These are phyloP conservation scores for Cheilosia impressa DNA, from an alignment of 2,888 invertebrate species.

Conservation along the genomic window DNA sequence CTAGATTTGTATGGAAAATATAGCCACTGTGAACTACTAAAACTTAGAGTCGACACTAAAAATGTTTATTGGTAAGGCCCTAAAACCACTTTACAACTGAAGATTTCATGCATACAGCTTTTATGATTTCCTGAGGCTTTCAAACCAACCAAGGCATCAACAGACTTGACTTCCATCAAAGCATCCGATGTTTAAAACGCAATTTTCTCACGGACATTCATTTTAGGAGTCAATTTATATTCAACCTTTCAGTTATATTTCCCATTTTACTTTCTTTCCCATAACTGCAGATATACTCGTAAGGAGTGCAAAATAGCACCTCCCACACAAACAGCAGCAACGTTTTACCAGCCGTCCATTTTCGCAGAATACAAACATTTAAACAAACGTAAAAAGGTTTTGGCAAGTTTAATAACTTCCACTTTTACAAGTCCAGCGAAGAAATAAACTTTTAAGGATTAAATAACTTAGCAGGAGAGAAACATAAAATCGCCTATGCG, in stretches of 20 bases:
- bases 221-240: not conserved
- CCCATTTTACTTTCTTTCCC: not conserved
- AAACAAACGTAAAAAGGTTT: slow-evolving; percentile 29
- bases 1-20: no score
- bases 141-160: no score
- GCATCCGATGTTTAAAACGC: no score
- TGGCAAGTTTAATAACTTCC: slow-evolving; percentile 39
- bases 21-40: no score
- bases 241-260: not conserved
- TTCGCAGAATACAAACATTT: slow-evolving; percentile 20
- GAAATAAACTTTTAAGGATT: slow-evolving; percentile 54
- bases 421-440: slow-evolving; percentile 40
- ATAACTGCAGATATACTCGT: not conserved
- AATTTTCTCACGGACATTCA: no score
- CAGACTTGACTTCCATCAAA: no score
- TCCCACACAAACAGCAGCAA: not conserved
- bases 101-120: no score
- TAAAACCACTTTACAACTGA: no score
- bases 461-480: slow-evolving; percentile 38
- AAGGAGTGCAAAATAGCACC: slow-evolving; percentile 2
- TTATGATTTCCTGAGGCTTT: no score
- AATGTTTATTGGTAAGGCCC: no score
- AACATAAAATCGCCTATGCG: slow-evolving; percentile 30
- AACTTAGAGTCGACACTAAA: no score
- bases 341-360: slow-evolving; percentile 8